A percentile compares a stretch with the other conserved stretches of the same genome.
Evolutionary conservation across 2,797 vertebrate species (phyloP).

Genomic region (Rousettus madagascariensis): DNA sequence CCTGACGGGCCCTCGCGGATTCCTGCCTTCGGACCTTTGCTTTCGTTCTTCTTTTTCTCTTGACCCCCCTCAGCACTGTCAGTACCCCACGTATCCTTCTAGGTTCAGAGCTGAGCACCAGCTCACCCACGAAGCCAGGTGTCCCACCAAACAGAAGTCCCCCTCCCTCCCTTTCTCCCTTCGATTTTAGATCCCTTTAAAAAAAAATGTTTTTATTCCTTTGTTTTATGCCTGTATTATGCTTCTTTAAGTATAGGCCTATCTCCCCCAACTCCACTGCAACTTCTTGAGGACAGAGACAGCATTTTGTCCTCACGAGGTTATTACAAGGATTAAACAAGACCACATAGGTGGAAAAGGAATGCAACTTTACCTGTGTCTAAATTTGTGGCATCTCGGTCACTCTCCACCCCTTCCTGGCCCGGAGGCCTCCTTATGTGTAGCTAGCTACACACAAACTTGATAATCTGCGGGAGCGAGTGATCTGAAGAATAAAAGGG

Average conservation of each 20-base stretch:
- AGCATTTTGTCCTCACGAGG: not conserved
- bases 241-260: not conserved
- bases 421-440: no score
- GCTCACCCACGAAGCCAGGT: not conserved
- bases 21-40: not conserved
- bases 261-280: not conserved
- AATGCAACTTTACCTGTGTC: not conserved
- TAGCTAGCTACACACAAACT: not conserved
- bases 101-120: not conserved
- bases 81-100: not conserved
- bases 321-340: not conserved
- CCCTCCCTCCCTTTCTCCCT: not conserved
- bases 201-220: not conserved
- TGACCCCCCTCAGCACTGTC: not conserved
- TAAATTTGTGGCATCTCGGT: not conserved
- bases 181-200: not conserved
- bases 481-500: not conserved
- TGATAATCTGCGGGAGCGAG: not conserved
- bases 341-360: not conserved
- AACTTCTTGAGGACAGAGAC: not conserved
- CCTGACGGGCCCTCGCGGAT: not conserved
- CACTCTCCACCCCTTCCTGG: not conserved
- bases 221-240: not conserved
- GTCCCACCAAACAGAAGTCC: not conserved
- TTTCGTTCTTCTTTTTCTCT: not conserved